phyloP scores from a whole-genome alignment of 2,113 vertebrate species.

The Microtus richardsoni region DNA sequence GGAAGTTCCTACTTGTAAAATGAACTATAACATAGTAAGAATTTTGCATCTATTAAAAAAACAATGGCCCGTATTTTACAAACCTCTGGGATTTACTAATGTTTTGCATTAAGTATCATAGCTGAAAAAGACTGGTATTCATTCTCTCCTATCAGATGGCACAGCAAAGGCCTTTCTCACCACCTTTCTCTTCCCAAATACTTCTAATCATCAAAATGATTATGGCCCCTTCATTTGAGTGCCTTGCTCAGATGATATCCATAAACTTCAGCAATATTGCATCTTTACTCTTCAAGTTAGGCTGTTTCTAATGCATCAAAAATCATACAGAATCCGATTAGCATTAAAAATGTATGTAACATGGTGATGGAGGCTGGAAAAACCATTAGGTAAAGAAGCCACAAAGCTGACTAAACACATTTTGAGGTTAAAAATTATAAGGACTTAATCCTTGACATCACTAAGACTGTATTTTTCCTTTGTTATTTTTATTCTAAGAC shows the following conservation, averaged over 20 bases:
- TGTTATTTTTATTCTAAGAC: constrained; percentile 56
- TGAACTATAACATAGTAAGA: not conserved
- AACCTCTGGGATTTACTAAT: not conserved
- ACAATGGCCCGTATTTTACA: not conserved
- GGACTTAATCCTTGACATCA: constrained; percentile 14
- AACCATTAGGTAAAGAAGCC: not conserved
- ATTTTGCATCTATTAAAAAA: constrained; percentile 6
- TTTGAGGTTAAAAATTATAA: constrained; percentile 10
- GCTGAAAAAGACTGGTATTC: not conserved
- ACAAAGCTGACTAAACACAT: constrained; percentile 49
- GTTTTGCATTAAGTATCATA: not conserved
- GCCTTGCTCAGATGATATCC: constrained; percentile 52
- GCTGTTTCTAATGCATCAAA: constrained; percentile 49
- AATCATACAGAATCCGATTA: constrained; percentile 41
- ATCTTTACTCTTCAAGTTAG: constrained; percentile 38
- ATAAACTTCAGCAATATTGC: constrained; percentile 60
- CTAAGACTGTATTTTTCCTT: constrained; percentile 18
- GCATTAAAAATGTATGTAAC: constrained; percentile 41
- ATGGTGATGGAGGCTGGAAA: constrained; percentile 33
- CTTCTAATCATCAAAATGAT: constrained; percentile 55
- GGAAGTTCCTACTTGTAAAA: constrained; percentile 6
- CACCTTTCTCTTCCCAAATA: constrained; percentile 52
- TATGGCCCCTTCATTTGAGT: constrained; percentile 57
- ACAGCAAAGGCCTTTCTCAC: not conserved
- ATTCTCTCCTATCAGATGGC: constrained; percentile 30